Evolutionary conservation across 2,888 invertebrate genomes (phyloP).

Genomic region (Ecdyonurus torrentis): DNA sequence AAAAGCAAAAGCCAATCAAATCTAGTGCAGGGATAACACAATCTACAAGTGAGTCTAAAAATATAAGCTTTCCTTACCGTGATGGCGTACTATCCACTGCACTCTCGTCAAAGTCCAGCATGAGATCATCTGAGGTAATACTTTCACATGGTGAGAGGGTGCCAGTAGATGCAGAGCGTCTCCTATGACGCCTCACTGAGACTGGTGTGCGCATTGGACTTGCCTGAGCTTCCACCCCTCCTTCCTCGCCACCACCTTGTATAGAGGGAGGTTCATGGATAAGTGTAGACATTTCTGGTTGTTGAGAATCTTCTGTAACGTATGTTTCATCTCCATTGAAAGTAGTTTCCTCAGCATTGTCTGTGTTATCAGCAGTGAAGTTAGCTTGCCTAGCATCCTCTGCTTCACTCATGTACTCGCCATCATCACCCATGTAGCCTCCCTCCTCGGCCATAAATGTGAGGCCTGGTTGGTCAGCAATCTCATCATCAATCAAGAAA

Average conservation of each 20-base stretch:
- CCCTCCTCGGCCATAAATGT: slow-evolving; percentile 38
- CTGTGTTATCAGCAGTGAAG: not conserved
- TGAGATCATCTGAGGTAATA: slow-evolving; percentile 71
- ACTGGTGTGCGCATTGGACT: not conserved
- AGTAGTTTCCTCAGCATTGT: not conserved
- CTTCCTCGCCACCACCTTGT: slow-evolving; percentile 16
- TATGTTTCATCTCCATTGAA: slow-evolving; percentile 1
- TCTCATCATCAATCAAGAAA: slow-evolving; percentile 75
- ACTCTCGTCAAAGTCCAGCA: slow-evolving; percentile 66
- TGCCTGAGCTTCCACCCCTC: slow-evolving; percentile 31
- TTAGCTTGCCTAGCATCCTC: not conserved
- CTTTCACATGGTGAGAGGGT: slow-evolving; percentile 71
- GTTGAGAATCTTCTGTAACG: not conserved
- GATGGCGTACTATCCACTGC: slow-evolving; percentile 21
- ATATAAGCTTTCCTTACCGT: not conserved
- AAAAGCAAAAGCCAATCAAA: not conserved
- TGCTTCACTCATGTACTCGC: not conserved
- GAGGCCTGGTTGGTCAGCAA: slow-evolving; percentile 75
- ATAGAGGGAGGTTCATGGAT: not conserved
- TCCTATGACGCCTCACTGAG: slow-evolving; percentile 11
- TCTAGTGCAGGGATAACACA: not conserved
- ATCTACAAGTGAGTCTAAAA: not conserved
- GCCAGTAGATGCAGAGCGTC: slow-evolving; percentile 41
- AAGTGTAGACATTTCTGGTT: not conserved
- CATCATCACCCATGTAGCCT: not conserved